These are phyloP conservation scores for Coleophora flavipennella DNA, from an alignment of 2,888 invertebrate species.

Conservation along the genomic window DNA sequence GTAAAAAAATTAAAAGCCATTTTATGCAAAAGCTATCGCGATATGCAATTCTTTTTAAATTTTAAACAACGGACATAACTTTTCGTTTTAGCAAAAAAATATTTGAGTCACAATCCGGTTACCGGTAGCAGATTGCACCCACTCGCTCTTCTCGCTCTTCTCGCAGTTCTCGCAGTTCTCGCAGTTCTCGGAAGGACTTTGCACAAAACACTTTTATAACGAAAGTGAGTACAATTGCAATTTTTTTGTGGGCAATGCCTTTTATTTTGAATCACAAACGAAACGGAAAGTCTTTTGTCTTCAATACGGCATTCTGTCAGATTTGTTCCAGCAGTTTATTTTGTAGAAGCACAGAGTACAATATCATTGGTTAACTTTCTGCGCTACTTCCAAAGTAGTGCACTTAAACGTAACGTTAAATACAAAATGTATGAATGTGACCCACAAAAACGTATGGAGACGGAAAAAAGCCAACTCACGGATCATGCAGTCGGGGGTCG, in stretches of 20 bases:
- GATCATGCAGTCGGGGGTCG: conserved; percentile 15
- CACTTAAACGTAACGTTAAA: background rate
- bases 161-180: no score
- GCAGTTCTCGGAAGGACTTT: conserved; percentile 57
- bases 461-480: conserved; percentile 20
- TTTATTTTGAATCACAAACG: conserved; percentile 17
- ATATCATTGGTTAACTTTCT: background rate
- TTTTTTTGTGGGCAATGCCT: conserved; percentile 18
- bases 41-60: conserved; percentile 10
- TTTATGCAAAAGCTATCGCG: no score
- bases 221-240: conserved; percentile 32
- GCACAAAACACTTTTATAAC: conserved; percentile 35
- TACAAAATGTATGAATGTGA: background rate
- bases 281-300: conserved; percentile 27
- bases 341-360: background rate
- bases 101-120: conserved; percentile 9
- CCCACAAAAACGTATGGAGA: background rate
- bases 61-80: conserved; percentile 5
- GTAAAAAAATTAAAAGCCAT: no score
- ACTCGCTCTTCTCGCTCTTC: no score
- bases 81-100: conserved; percentile 6
- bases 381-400: background rate
- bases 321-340: background rate
- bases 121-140: conserved; percentile 32
- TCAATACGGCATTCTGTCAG: background rate